Conservation (phyloP, 2,888 invertebrate genomes). For the Sceliomorpha sp. region DNA sequence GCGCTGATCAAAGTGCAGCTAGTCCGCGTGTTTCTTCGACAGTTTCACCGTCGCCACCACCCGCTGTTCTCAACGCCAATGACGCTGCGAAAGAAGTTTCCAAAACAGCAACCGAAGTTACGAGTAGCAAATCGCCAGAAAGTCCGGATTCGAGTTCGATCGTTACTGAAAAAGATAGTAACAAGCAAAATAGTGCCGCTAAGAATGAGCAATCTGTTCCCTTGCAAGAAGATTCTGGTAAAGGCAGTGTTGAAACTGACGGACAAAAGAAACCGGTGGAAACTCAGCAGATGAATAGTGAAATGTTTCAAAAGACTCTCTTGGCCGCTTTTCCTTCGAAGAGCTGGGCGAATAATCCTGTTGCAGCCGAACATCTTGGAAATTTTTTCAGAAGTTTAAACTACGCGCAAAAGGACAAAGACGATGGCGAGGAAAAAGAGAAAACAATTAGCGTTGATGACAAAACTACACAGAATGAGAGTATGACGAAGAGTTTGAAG, state of each 20-base stretch:
- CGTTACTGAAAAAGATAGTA: constrained; percentile 55
- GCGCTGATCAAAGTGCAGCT: constrained; percentile 56
- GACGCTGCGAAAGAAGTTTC: constrained; percentile 30
- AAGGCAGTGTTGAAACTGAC: too few relatives aligned
- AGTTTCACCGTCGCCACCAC: constrained; percentile 70
- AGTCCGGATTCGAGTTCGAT: constrained; percentile 72
- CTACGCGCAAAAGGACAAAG: constrained; percentile 57
- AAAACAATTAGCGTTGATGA: constrained; percentile 29
- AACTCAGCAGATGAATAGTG: constrained; percentile 59
- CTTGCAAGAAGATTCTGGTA: too few relatives aligned
- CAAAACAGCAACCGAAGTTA: constrained; percentile 55
- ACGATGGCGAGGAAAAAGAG: constrained; percentile 12
- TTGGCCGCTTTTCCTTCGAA: constrained; percentile 67
- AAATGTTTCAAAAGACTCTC: constrained; percentile 64
- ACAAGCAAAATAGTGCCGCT: constrained; percentile 22
- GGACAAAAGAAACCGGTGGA: too few relatives aligned
- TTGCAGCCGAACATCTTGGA: constrained; percentile 65
- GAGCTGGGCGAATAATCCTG: constrained; percentile 67
- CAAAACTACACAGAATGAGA: constrained; percentile 5
- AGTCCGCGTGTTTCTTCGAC: constrained; percentile 72
- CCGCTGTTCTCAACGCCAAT: constrained; percentile 30
- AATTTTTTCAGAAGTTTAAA: constrained; percentile 66
- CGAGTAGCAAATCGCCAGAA: constrained; percentile 67
- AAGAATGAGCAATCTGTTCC: constrained; percentile 15
- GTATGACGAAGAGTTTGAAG: background rate